Conservation (phyloP, 2,888 invertebrate genomes). For the Kryphioiulus occultus region DNA sequence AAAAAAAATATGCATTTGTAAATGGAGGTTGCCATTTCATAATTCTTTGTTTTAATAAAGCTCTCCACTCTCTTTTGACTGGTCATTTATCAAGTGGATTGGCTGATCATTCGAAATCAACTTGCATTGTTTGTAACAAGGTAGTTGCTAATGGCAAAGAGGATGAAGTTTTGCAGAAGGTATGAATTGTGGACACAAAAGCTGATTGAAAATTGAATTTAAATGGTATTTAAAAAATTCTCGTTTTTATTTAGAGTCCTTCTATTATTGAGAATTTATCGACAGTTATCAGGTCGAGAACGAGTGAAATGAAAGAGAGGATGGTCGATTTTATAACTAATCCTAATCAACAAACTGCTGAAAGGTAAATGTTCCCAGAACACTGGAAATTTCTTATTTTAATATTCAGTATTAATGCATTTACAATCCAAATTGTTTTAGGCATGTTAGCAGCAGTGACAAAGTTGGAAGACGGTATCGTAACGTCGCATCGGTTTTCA, state of each 20-base stretch:
- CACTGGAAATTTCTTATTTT: neutral
- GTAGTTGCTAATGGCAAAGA: conserved; percentile 35
- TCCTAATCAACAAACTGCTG: conserved; percentile 71
- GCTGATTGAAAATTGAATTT: neutral
- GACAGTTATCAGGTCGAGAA: conserved; percentile 83
- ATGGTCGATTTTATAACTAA: conserved; percentile 93
- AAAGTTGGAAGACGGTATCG: conserved; percentile 85
- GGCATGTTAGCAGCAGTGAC: conserved; percentile 83
- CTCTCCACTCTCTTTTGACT: conserved; percentile 72
- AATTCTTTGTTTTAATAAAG: conserved; percentile 57
- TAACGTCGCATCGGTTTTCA: conserved; percentile 90
- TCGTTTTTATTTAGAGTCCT: conserved; percentile 46
- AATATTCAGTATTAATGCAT: neutral
- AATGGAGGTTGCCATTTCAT: neutral
- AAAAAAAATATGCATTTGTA: neutral
- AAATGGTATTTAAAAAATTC: neutral
- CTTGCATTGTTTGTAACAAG: conserved; percentile 81
- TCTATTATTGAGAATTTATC: conserved; percentile 61
- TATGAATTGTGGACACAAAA: neutral
- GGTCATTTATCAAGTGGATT: conserved; percentile 81
- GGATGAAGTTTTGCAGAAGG: conserved; percentile 46
- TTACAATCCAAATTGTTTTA: conserved; percentile 53
- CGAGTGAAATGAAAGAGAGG: conserved; percentile 90
- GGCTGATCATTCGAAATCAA: conserved; percentile 81
- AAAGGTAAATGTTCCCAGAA: conserved; percentile 64